phyloP scores from a whole-genome alignment of 2,113 vertebrate species.

The Rhipidura dahli region DNA sequence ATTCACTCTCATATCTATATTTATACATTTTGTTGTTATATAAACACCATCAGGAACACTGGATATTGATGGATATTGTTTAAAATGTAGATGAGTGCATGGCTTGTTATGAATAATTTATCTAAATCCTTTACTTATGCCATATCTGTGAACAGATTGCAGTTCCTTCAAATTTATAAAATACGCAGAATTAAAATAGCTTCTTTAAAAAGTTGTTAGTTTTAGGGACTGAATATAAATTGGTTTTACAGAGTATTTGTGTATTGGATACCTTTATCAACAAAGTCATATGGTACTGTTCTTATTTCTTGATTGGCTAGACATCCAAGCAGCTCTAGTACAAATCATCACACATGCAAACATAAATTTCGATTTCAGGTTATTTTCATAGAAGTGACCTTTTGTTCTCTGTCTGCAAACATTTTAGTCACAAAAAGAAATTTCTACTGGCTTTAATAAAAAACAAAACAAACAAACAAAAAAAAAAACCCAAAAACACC shows the following conservation, averaged over 20 bases:
- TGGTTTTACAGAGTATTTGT: not conserved
- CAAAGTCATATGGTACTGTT: not conserved
- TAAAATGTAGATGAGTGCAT: not conserved
- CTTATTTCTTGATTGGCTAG: not conserved
- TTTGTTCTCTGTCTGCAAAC: not conserved
- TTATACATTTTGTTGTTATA: not conserved
- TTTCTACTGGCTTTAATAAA: not conserved
- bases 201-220: not conserved
- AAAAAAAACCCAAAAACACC: too few relatives aligned
- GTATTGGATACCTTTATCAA: not conserved
- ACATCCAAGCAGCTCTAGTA: not conserved
- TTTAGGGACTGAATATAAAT: not conserved
- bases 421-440: not conserved
- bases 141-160: not conserved
- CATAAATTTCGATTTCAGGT: not conserved
- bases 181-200: not conserved
- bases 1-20: not conserved
- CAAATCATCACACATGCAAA: not conserved
- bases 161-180: not conserved
- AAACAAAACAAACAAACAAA: not conserved
- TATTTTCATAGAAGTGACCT: not conserved
- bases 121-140: not conserved
- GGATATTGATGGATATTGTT: not conserved
- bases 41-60: not conserved
- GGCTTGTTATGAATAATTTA: not conserved